Conservation (phyloP, 2,113 vertebrate genomes). For the Hydrolagus affinis region DNA sequence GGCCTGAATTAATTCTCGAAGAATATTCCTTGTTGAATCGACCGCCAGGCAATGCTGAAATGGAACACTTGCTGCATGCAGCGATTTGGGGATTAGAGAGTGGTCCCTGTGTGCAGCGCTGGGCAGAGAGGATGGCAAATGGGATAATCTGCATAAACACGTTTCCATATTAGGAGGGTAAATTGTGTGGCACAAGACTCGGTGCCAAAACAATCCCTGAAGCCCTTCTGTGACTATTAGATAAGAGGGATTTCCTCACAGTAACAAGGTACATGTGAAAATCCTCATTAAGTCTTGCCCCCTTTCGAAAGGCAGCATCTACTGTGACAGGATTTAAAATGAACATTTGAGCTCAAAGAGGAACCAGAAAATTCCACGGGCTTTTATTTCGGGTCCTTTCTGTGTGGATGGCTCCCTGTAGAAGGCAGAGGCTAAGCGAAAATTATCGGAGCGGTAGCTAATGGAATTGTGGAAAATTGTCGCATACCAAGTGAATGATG, state of each 20-base stretch:
- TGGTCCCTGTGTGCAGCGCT: not conserved
- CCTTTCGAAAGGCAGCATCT: not conserved
- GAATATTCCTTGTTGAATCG: conserved; percentile 4
- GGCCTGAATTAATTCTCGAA: conserved; percentile 15
- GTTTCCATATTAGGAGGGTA: conserved; percentile 1
- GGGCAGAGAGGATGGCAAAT: conserved; percentile 2
- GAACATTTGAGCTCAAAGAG: not conserved
- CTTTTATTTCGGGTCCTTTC: not conserved
- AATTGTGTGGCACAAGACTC: not conserved
- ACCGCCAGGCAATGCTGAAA: not conserved
- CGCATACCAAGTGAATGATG: too few species aligned
- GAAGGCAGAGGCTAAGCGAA: not conserved
- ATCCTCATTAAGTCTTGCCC: not conserved
- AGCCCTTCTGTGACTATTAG: not conserved
- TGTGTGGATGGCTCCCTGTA: not conserved
- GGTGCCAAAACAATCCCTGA: not conserved
- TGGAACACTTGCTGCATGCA: not conserved
- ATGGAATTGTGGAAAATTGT: too few species aligned
- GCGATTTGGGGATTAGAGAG: conserved; percentile 26
- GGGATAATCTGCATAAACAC: conserved; percentile 21
- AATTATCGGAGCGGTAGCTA: not conserved
- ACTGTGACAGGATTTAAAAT: not conserved
- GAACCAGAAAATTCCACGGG: not conserved
- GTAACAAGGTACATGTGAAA: not conserved
- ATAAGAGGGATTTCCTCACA: not conserved